Conservation (phyloP, 2,888 invertebrate genomes). For the Anoncus sp. region DNA sequence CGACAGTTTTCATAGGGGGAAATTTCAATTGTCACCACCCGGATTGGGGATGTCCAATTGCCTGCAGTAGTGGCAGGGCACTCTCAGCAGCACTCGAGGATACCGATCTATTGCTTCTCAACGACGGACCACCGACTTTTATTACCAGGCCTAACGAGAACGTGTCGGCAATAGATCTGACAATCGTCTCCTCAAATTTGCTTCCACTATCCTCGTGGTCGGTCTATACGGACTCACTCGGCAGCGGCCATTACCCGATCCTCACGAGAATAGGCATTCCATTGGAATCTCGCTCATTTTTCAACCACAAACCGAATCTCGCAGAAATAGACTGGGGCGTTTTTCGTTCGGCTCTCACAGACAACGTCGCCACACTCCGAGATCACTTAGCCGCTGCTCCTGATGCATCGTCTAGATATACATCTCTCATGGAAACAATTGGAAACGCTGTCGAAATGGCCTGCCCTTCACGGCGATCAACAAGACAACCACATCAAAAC, state of each 20-base stretch:
- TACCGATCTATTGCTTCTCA: conserved; percentile 36
- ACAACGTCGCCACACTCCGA: not conserved
- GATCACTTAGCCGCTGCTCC: not conserved
- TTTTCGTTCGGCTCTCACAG: not conserved
- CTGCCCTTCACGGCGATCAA: not conserved
- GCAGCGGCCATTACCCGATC: conserved; percentile 45
- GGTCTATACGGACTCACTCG: conserved; percentile 24
- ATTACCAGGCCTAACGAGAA: conserved; percentile 12
- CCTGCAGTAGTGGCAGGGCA: not conserved
- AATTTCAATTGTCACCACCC: conserved; percentile 55
- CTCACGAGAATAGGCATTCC: not conserved
- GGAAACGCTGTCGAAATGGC: not conserved
- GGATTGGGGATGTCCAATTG: conserved; percentile 36
- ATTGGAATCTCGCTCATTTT: not conserved
- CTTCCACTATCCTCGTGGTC: conserved; percentile 28
- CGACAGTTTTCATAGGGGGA: conserved; percentile 24
- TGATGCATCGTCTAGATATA: not conserved
- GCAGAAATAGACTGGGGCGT: not conserved
- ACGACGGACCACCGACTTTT: conserved; percentile 40
- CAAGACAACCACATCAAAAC: not conserved
- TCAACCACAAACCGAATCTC: not conserved
- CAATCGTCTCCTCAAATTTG: conserved; percentile 38
- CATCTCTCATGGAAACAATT: not conserved
- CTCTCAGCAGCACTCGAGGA: not conserved
- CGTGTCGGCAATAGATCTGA: conserved; percentile 31